Evolutionary conservation across 2,888 invertebrate species (phyloP).

Genomic region (Oligia fasciuncula): DNA sequence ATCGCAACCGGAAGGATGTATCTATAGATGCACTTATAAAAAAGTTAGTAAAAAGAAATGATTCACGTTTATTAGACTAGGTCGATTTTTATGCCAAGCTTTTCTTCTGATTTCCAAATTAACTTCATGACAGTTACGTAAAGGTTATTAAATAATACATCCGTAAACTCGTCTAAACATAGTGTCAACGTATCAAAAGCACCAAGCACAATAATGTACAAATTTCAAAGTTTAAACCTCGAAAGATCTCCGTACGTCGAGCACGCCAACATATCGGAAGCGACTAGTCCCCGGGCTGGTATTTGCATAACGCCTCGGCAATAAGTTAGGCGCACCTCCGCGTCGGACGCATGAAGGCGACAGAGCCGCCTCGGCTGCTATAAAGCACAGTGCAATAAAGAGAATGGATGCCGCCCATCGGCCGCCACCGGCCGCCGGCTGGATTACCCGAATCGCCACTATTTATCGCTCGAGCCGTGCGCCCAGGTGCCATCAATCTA

Average conservation of each 20-base stretch:
- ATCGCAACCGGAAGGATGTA: neutral
- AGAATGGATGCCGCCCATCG: constrained; percentile 90
- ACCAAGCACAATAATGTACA: neutral
- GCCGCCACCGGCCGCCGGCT: constrained; percentile 82
- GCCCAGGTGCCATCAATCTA: constrained; percentile 90
- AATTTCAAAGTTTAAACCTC: constrained; percentile 29
- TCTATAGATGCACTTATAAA: neutral
- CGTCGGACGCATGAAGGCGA: constrained; percentile 85
- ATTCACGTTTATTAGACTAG: neutral
- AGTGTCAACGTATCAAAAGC: neutral
- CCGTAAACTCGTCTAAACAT: too few species aligned
- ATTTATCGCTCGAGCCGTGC: constrained; percentile 89
- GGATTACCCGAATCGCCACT: constrained; percentile 90
- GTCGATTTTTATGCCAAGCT: too few species aligned
- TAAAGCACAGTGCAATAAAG: constrained; percentile 90
- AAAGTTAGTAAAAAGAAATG: neutral
- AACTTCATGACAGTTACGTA: neutral
- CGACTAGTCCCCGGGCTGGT: constrained; percentile 65
- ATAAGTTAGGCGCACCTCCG: constrained; percentile 84
- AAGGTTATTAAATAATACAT: neutral
- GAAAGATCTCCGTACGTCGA: constrained; percentile 21
- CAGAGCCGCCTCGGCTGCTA: constrained; percentile 78
- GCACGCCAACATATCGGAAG: constrained; percentile 50
- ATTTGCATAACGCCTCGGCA: constrained; percentile 73
- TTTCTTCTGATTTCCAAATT: neutral